A percentile compares a stretch with the other conserved stretches of the same genome.
These are phyloP conservation scores for Sandelia bainsii DNA, from an alignment of 2,797 vertebrate genomes.

Conservation along the genomic window DNA sequence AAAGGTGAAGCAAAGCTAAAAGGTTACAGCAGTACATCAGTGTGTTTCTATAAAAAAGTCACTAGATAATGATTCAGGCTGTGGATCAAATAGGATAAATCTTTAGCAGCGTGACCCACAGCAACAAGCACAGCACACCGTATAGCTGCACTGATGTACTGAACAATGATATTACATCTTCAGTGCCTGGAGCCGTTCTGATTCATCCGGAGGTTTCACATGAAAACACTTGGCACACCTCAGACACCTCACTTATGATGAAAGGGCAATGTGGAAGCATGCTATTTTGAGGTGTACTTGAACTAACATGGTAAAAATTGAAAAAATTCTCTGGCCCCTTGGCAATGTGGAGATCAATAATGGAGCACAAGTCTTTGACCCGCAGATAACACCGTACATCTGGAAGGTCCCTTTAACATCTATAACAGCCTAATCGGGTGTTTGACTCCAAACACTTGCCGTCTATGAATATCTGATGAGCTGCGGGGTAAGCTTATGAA, in stretches of 20 bases:
- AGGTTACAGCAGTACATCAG: constrained; percentile 29
- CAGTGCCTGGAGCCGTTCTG: constrained; percentile 47
- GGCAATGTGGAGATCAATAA: constrained; percentile 64
- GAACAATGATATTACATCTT: constrained; percentile 63
- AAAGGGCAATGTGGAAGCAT: constrained; percentile 51
- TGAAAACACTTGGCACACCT: constrained; percentile 45
- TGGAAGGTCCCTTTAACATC: constrained; percentile 61
- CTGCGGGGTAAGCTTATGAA: constrained; percentile 71
- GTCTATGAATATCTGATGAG: constrained; percentile 79
- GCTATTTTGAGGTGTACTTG: constrained; percentile 58
- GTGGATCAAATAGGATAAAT: constrained; percentile 42
- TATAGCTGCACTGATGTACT: constrained; percentile 31
- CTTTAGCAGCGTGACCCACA: constrained; percentile 44
- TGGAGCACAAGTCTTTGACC: constrained; percentile 61
- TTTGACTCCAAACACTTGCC: constrained; percentile 72
- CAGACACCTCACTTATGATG: constrained; percentile 44
- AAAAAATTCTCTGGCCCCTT: constrained; percentile 11
- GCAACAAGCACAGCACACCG: constrained; percentile 14
- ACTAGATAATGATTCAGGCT: constrained; percentile 30
- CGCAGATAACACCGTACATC: constrained; percentile 34
- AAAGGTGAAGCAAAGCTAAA: constrained; percentile 14
- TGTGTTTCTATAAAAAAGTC: constrained; percentile 21
- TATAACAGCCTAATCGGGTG: constrained; percentile 64
- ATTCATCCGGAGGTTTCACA: constrained; percentile 34
- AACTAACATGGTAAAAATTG: constrained; percentile 58